Conservation (phyloP, 1,140 invertebrate genomes). For the Ceratina calcarata region DNA sequence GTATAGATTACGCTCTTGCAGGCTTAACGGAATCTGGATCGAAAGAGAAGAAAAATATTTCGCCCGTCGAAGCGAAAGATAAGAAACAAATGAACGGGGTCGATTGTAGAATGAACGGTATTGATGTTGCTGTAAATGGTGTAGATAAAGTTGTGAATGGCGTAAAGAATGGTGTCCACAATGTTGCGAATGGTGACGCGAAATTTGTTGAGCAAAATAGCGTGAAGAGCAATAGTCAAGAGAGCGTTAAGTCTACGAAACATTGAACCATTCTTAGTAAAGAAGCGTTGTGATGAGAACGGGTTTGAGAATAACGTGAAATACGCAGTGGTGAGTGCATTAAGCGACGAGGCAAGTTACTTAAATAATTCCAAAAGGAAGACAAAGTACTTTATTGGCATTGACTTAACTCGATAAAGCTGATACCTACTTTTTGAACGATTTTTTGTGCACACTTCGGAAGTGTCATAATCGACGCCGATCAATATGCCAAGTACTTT, state of each 20-base stretch:
- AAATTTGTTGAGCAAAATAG: slow-evolving; percentile 49
- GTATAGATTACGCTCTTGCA: slow-evolving; percentile 61
- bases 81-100: slow-evolving; percentile 55
- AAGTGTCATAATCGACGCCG: slow-evolving; percentile 28
- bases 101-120: slow-evolving; percentile 43
- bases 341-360: slow-evolving; percentile 11
- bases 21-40: slow-evolving; percentile 52
- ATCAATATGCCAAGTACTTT: slow-evolving; percentile 57
- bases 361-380: slow-evolving; percentile 26
- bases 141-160: slow-evolving; percentile 53
- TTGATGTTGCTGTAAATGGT: slow-evolving; percentile 34
- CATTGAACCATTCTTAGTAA: slow-evolving; percentile 15
- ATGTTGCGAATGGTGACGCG: slow-evolving; percentile 54
- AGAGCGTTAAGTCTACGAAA: slow-evolving; percentile 24
- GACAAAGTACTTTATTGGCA: slow-evolving; percentile 44
- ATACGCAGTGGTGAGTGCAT: slow-evolving; percentile 25
- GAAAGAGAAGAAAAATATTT: slow-evolving; percentile 44
- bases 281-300: slow-evolving; percentile 26
- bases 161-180: slow-evolving; percentile 57
- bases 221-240: slow-evolving; percentile 45
- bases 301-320: slow-evolving; percentile 26
- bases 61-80: slow-evolving; percentile 28
- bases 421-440: slow-evolving; percentile 56
- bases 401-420: slow-evolving; percentile 43
- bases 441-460: slow-evolving; percentile 45